These are phyloP conservation scores for Myotis findleyi DNA, from an alignment of 2,797 vertebrate genomes.

Conservation along the genomic window DNA sequence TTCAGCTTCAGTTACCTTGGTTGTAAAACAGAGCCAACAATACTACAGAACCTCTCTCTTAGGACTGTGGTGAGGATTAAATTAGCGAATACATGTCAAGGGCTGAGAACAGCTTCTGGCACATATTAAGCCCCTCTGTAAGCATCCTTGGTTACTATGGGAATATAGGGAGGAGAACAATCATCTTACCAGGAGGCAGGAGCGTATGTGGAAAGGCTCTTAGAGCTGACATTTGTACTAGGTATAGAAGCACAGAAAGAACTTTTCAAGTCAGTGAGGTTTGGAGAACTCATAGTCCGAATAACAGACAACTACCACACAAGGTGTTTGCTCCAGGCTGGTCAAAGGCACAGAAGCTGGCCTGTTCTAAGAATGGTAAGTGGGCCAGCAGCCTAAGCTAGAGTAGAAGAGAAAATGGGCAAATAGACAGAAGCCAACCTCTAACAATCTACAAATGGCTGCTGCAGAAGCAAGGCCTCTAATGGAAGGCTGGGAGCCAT, in stretches of 20 bases:
- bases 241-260: slow-evolving; percentile 8
- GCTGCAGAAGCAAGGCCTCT: not conserved
- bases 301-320: not conserved
- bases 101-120: not conserved
- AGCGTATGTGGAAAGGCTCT: not conserved
- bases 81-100: not conserved
- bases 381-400: not conserved
- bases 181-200: not conserved
- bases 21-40: not conserved
- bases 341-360: not conserved
- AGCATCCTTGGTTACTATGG: not conserved
- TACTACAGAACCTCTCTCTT: not conserved
- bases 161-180: not conserved
- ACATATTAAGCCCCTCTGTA: not conserved
- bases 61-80: not conserved
- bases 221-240: slow-evolving; percentile 1
- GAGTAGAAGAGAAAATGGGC: not conserved
- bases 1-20: not conserved
- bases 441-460: not conserved
- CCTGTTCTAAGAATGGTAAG: not conserved
- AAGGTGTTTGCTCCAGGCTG: not conserved
- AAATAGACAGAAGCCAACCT: not conserved
- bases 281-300: not conserved
- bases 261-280: not conserved
- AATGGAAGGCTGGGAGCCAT: not conserved